Evolutionary conservation across 2,113 vertebrate species (phyloP).

Genomic region (Gymnarchus niloticus): DNA sequence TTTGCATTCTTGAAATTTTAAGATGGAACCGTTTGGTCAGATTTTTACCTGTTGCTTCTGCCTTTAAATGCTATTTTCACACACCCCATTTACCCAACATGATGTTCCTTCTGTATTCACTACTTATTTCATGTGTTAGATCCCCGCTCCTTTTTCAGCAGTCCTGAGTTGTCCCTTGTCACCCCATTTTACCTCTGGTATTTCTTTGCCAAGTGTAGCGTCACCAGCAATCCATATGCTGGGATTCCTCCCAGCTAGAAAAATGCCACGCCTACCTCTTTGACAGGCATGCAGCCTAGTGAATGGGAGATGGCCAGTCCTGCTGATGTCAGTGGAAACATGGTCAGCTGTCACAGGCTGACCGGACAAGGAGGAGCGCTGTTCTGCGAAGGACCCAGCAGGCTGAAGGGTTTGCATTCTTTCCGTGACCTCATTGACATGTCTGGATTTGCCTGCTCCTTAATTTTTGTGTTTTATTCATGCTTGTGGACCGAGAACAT

Average conservation of each 20-base stretch:
- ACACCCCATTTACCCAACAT: not conserved
- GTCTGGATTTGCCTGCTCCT: not conserved
- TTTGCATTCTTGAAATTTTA: not conserved
- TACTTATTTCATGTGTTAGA: not conserved
- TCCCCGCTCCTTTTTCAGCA: not conserved
- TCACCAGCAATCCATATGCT: not conserved
- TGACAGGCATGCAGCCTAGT: not conserved
- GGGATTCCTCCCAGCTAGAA: not conserved
- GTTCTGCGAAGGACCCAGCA: not conserved
- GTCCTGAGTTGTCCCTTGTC: not conserved
- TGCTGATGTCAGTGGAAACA: conserved; percentile 6
- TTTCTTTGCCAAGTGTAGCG: not conserved
- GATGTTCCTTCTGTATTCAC: not conserved
- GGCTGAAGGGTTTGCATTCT: not conserved
- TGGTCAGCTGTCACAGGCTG: not conserved
- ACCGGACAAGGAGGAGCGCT: not conserved
- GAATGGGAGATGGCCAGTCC: not conserved
- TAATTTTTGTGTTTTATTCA: not conserved
- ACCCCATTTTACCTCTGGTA: not conserved
- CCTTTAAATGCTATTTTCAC: not conserved
- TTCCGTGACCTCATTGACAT: not conserved
- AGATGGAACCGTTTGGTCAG: too few species aligned
- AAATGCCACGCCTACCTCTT: not conserved
- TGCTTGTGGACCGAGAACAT: not conserved
- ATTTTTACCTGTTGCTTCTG: not conserved